Conservation (phyloP, 2,888 invertebrate genomes). For the Aspidiotus rigidus region DNA sequence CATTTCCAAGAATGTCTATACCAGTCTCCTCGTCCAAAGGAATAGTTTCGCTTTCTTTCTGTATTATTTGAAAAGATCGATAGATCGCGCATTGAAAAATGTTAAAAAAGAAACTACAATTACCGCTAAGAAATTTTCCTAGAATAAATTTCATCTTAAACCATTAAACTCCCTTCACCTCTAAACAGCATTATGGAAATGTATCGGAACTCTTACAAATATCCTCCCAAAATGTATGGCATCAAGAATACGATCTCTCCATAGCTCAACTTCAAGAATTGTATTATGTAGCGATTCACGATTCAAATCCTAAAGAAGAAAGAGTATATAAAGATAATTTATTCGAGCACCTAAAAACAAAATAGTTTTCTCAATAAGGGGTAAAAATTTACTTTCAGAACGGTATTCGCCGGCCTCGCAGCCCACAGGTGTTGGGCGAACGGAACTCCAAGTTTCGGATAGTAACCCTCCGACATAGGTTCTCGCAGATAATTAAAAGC, state of each 20-base stretch:
- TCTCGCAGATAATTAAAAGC: slow-evolving; percentile 57
- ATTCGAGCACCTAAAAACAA: too few relatives aligned
- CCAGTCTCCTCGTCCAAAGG: slow-evolving; percentile 47
- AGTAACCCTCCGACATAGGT: slow-evolving; percentile 68
- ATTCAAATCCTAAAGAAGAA: slow-evolving; percentile 51
- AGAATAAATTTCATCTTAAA: too few relatives aligned
- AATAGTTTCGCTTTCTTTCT: slow-evolving; percentile 31
- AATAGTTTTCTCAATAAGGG: not conserved
- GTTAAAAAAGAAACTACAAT: not conserved
- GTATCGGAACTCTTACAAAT: slow-evolving; percentile 5
- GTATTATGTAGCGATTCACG: slow-evolving; percentile 58
- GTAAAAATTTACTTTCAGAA: slow-evolving; percentile 38
- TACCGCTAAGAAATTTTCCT: too few relatives aligned
- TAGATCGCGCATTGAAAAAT: not conserved
- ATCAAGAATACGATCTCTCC: slow-evolving; percentile 63
- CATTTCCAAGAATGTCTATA: slow-evolving; percentile 67
- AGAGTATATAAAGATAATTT: not conserved
- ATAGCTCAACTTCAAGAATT: slow-evolving; percentile 59
- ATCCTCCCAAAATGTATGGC: slow-evolving; percentile 55
- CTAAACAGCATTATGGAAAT: not conserved
- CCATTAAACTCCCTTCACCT: not conserved
- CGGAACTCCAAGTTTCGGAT: slow-evolving; percentile 70
- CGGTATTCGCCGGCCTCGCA: slow-evolving; percentile 46
- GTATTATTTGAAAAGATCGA: slow-evolving; percentile 42
- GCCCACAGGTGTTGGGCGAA: slow-evolving; percentile 69